Evolutionary conservation across 1,140 invertebrate genomes (phyloP), one percentile per base, ranked within the genome.

Genomic region (Aphaenogaster rudis): DNA sequence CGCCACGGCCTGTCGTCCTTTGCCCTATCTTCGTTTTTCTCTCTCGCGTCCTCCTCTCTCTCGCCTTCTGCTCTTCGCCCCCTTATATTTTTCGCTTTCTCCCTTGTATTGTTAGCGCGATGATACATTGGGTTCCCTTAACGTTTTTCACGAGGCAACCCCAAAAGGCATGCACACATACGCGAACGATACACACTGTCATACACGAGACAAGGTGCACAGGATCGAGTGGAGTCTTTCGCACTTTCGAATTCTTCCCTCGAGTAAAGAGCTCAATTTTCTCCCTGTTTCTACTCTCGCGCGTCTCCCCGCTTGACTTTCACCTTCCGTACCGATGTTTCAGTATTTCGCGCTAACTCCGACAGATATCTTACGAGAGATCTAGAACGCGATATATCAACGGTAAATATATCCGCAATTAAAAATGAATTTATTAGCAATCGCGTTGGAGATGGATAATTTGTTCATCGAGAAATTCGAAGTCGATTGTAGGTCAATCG

Each of bases 81-180:
- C 45, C 45, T 76, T 61, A 42, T 52, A 57, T 39, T 48, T 36
- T 42, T 48, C 33, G 17, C 54, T 63, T 11, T 69, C 39, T 45
- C 54, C 39, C 28, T 54, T 2, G 90, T 85, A 91, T 91, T 91
- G 90, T 91, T 91, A 88, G 87, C 89, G 21, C 67, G 78, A 91
- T 91, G 89, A 91, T 91, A 91, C 89, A 91, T 91, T 80, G 89
- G 78, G 87, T 80, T 50, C 61, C 54, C 66, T 67, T 33, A 78
- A 91, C 81, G 76, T 82, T 69, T 69, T 69, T 87, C 36, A 78
- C 81, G 64, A 79, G 61, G 36, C 64, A 82, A 84, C 84, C 36
- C 81, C 69, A 59, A 77, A 57, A 87, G 77, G 88, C 76, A 69
- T 52, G 79, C 63, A 76, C 74, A 21, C 17, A 6, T 48, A 28